Evolutionary conservation across 2,888 invertebrate species (phyloP), one percentile per base, ranked within the genome.

Genomic region (Drosophila putrida): DNA sequence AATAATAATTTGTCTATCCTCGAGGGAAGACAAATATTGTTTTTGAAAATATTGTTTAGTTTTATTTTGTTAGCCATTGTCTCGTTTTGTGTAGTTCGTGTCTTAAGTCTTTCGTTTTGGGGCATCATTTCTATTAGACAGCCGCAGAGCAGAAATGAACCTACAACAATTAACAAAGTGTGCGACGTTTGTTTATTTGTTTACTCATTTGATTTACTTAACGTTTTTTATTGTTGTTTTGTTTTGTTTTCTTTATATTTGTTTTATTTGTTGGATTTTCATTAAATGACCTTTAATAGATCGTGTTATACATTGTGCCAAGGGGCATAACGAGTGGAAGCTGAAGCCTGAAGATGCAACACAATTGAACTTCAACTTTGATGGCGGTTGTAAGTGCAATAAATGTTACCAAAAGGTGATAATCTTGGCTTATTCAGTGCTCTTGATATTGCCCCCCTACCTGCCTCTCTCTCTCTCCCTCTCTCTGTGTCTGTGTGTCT

Each of bases 291-390:
- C 85, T 85, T 85, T 83, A 80, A 82, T 78, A 76, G 74, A 44
- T 83, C 83, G 83, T 83, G 83, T 80, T 83, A 76, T 75, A 71
- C 66, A 86, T 80, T 83, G 65, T 75, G 83, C 86, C 86, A 80
- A 68, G 63, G 80, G 84, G 64, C 54, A 65, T 47, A 51, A 5
- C 78, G 55, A 59, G 41, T 49, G 47, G 43, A 11, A 64, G 54
- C 15, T 39, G 66, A 36, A 36, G 57, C 55, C 41, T 69, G 50
- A 43, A 65, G 61, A 70, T 60, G 58, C 51, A 57, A 53, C 64
- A 63, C 78, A 83, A 79, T 79, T 86, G 86, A 85, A 82, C 74
- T 78, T 75, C 77, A 75, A 60, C 63, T 75, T 27, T 44, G 55
- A 63, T 60, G 71, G 54, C 58, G 57, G 60, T 36, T 58, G 75